Conservation (phyloP, 2,113 vertebrate species). For the Jacana jacana region DNA sequence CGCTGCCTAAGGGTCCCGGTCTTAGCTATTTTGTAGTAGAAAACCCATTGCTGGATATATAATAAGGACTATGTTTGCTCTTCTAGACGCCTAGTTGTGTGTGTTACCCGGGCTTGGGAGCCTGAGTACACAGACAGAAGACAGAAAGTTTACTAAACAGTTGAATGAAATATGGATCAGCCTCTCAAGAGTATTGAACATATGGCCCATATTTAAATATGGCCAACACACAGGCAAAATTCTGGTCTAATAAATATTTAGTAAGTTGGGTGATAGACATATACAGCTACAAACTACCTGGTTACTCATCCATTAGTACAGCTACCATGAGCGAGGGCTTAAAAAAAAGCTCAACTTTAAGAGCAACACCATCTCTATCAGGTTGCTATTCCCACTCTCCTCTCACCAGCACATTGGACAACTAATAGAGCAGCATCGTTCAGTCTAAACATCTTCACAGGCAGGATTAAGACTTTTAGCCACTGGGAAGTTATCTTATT, state of each 20-base stretch:
- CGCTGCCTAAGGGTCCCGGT: not conserved
- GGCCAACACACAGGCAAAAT: not conserved
- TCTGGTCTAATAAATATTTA: conserved; percentile 15
- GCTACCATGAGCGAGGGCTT: not conserved
- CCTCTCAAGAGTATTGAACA: not conserved
- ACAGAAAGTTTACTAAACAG: conserved; percentile 24
- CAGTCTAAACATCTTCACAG: not conserved
- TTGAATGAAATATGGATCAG: conserved; percentile 30
- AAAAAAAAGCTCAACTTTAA: not conserved
- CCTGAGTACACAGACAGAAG: not conserved
- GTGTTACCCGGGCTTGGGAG: not conserved
- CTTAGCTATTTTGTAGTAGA: not conserved
- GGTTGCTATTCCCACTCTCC: not conserved
- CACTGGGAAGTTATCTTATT: not conserved
- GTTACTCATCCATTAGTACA: not conserved
- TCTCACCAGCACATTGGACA: not conserved
- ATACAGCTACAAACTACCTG: not conserved
- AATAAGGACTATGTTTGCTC: not conserved
- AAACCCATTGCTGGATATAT: not conserved
- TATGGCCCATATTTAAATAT: conserved; percentile 18
- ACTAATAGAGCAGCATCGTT: not conserved
- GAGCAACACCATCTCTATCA: not conserved
- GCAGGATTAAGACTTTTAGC: not conserved
- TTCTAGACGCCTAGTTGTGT: not conserved
- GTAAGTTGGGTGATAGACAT: not conserved